Percentiles rank a stretch among this genome's conserved stretches.
Evolutionary conservation across 2,888 invertebrate species (phyloP).

Genomic region (Teleogryllus oceanicus): DNA sequence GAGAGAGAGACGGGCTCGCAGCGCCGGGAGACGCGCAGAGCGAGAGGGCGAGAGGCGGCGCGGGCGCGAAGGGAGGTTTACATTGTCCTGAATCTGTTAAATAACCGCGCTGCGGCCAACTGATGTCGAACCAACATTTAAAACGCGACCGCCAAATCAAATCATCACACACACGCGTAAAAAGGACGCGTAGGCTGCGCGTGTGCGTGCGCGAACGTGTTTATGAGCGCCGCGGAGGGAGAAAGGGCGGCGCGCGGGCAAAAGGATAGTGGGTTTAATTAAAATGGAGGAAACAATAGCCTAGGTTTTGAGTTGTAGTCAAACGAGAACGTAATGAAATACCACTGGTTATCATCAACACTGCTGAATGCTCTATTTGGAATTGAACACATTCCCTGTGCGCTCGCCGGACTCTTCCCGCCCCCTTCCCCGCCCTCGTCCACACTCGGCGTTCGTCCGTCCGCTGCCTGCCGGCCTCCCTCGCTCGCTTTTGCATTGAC

Average conservation of each 20-base stretch:
- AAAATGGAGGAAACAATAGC: slow-evolving; percentile 18
- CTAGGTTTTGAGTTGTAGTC: slow-evolving; percentile 18
- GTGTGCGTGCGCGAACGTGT: neutral
- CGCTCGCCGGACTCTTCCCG: neutral
- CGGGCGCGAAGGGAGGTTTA: slow-evolving; percentile 5
- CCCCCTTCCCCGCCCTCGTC: neutral
- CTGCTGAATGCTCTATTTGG: slow-evolving; percentile 18
- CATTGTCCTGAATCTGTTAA: slow-evolving; percentile 18
- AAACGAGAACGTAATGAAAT: slow-evolving; percentile 18
- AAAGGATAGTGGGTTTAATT: slow-evolving; percentile 18
- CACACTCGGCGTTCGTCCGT: neutral
- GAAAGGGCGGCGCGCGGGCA: neutral
- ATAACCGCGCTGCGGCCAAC: slow-evolving; percentile 18
- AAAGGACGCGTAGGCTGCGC: neutral
- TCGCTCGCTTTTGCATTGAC: too few relatives aligned
- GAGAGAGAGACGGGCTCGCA: neutral
- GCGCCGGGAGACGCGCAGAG: neutral
- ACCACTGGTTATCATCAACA: slow-evolving; percentile 18
- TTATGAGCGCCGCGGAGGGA: slow-evolving; percentile 6
- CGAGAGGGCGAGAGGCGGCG: neutral
- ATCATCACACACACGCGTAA: slow-evolving; percentile 27
- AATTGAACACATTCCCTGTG: slow-evolving; percentile 9
- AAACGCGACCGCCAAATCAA: slow-evolving; percentile 28
- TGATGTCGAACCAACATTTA: slow-evolving; percentile 11
- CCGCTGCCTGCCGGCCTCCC: too few relatives aligned